Conservation (phyloP, 2,888 invertebrate species). For the Dynastes maya region DNA sequence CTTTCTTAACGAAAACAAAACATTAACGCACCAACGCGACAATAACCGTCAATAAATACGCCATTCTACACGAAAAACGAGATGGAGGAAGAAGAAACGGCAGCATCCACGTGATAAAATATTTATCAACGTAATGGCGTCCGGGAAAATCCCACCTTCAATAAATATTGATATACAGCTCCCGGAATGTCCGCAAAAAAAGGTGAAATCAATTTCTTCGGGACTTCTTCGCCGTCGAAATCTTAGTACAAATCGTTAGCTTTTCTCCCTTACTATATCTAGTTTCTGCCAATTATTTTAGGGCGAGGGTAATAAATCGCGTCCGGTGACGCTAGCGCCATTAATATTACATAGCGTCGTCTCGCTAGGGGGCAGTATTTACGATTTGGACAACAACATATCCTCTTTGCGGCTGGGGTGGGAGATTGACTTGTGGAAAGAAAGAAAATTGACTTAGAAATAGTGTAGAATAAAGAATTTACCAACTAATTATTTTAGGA, state of each 20-base stretch:
- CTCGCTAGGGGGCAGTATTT: slow-evolving; percentile 64
- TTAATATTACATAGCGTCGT: slow-evolving; percentile 67
- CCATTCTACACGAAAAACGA: not conserved
- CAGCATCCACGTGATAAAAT: slow-evolving; percentile 15
- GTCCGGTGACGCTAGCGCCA: slow-evolving; percentile 63
- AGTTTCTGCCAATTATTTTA: slow-evolving; percentile 65
- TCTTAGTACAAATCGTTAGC: slow-evolving; percentile 40
- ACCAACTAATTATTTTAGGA: too few relatives aligned
- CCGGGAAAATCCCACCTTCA: slow-evolving; percentile 26
- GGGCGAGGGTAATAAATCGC: slow-evolving; percentile 65
- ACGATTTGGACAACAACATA: slow-evolving; percentile 57
- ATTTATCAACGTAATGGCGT: slow-evolving; percentile 36
- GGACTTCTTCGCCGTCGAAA: slow-evolving; percentile 15
- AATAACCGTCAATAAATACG: not conserved
- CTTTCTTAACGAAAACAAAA: too few relatives aligned
- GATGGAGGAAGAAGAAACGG: too few relatives aligned
- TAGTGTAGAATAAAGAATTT: too few relatives aligned
- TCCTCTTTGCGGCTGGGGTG: slow-evolving; percentile 19
- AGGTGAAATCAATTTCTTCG: slow-evolving; percentile 26
- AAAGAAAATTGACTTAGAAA: too few relatives aligned
- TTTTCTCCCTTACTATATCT: slow-evolving; percentile 23
- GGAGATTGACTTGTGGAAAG: too few relatives aligned
- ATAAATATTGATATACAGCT: slow-evolving; percentile 37
- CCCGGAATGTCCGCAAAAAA: slow-evolving; percentile 20
- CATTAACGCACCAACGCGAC: too few relatives aligned